Conservation (phyloP, 2,113 vertebrate genomes). For the Crocuta crocuta region DNA sequence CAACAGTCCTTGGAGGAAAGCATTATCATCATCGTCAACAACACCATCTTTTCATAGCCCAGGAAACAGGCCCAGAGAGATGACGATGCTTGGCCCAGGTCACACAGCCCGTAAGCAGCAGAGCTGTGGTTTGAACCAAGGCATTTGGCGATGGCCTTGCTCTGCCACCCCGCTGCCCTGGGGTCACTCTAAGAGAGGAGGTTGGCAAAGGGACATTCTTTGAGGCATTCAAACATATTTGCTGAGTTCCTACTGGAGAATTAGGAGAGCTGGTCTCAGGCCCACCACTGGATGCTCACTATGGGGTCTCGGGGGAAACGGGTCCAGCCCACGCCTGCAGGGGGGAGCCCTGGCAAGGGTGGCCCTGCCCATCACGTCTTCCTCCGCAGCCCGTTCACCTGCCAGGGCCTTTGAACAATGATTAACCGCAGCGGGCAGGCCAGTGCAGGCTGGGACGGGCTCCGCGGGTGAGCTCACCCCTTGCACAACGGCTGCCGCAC, state of each 20-base stretch:
- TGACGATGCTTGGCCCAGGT: background rate
- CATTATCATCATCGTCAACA: too few species aligned
- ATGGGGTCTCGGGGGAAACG: background rate
- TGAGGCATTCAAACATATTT: background rate
- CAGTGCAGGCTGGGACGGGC: conserved; percentile 58
- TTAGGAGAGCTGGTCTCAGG: background rate
- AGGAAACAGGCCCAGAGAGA: background rate
- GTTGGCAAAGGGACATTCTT: background rate
- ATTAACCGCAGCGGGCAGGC: conserved; percentile 76
- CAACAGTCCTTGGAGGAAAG: background rate
- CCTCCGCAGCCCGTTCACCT: background rate
- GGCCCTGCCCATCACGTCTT: conserved; percentile 50
- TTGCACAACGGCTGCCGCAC: conserved; percentile 66
- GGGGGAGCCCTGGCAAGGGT: conserved; percentile 25
- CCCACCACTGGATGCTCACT: background rate
- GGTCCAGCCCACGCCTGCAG: background rate
- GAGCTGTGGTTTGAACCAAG: background rate
- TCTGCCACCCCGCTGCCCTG: background rate
- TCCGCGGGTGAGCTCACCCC: conserved; percentile 69
- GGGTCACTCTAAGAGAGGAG: background rate
- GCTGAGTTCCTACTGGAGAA: background rate
- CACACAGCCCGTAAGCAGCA: background rate
- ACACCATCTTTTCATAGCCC: background rate
- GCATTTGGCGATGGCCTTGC: background rate
- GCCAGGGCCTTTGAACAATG: conserved; percentile 73